Conservation (phyloP, 2,797 vertebrate species). For the Phylloscopus collybita region DNA sequence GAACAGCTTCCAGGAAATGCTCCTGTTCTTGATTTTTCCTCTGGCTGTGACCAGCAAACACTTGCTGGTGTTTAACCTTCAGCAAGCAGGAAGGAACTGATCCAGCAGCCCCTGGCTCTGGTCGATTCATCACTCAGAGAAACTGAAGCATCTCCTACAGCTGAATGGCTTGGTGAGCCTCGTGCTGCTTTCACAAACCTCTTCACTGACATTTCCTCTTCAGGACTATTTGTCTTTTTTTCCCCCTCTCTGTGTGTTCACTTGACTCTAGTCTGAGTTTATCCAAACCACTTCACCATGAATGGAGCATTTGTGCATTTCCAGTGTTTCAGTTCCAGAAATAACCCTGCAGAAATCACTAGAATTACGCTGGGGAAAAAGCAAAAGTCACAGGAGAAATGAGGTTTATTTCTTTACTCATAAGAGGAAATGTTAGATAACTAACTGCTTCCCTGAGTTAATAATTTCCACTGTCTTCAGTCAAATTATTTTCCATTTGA, state of each 20-base stretch:
- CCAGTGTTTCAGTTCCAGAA: neutral
- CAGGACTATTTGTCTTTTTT: neutral
- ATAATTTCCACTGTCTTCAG: neutral
- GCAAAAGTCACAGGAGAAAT: neutral
- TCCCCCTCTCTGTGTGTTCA: neutral
- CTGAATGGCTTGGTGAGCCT: neutral
- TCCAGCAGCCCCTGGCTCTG: neutral
- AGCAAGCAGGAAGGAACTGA: neutral
- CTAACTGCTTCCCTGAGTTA: neutral
- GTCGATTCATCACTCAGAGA: neutral
- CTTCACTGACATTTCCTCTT: slow-evolving; percentile 9
- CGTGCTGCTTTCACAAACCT: neutral
- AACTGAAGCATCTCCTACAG: neutral
- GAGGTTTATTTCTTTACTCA: neutral
- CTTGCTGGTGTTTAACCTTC: neutral
- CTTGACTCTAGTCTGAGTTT: slow-evolving; percentile 14
- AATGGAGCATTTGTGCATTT: slow-evolving; percentile 6
- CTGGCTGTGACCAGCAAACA: neutral
- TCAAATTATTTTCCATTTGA: slow-evolving; percentile 9
- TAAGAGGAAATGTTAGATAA: neutral
- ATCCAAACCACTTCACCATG: neutral
- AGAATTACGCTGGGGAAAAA: neutral
- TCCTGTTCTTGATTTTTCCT: neutral
- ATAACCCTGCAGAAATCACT: neutral
- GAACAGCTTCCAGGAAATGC: neutral